These are phyloP conservation scores for Lasioglossum morio DNA, from an alignment of 2,888 invertebrate species.

Conservation along the genomic window DNA sequence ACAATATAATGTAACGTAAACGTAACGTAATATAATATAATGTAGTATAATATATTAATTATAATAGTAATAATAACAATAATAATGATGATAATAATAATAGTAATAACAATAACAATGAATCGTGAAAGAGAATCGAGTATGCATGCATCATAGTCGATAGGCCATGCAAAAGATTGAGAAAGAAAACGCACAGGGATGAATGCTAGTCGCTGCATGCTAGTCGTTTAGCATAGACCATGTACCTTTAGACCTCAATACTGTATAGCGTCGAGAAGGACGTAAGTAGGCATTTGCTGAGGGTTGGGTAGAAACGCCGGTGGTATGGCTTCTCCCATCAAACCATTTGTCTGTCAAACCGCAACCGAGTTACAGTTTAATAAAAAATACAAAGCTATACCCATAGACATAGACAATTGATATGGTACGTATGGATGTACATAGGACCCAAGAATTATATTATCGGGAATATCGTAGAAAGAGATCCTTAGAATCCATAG, in stretches of 20 bases:
- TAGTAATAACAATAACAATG: conserved; percentile 37
- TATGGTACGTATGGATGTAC: conserved; percentile 51
- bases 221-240: conserved; percentile 80
- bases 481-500: conserved; percentile 6
- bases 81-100: not conserved
- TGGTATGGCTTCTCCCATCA: conserved; percentile 85
- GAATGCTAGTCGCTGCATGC: conserved; percentile 72
- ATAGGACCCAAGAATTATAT: conserved; percentile 48
- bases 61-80: not conserved
- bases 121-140: conserved; percentile 50
- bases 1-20: not conserved
- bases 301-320: conserved; percentile 86
- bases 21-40: not conserved
- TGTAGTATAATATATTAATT: not conserved
- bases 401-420: conserved; percentile 60
- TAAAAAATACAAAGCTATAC: conserved; percentile 65
- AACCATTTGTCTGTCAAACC: conserved; percentile 85
- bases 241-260: conserved; percentile 87
- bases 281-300: conserved; percentile 87
- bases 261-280: conserved; percentile 88
- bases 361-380: conserved; percentile 80
- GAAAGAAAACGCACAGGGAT: conserved; percentile 63
- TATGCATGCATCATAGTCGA: conserved; percentile 65
- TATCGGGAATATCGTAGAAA: conserved; percentile 43
- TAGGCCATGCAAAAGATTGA: conserved; percentile 66